These are phyloP conservation scores for Drosophila kikkawai DNA, from an alignment of 1,140 invertebrate species.

Conservation along the genomic window DNA sequence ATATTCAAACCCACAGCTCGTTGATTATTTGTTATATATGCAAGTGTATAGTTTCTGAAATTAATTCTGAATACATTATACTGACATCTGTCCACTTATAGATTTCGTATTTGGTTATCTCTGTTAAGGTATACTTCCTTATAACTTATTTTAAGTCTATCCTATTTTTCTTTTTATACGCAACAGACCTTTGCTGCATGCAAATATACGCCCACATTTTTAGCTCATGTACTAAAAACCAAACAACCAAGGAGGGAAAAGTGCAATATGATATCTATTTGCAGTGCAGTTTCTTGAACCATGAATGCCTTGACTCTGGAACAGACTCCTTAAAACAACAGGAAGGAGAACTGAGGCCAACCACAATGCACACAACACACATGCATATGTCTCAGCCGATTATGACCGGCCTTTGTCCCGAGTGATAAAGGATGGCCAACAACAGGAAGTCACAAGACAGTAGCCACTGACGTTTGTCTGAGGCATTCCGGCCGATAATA, in stretches of 20 bases:
- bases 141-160: not conserved
- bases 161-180: not conserved
- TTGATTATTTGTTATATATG: not conserved
- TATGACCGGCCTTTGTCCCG: constrained; percentile 35
- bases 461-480: constrained; percentile 17
- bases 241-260: not conserved
- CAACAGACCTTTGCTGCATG: not conserved
- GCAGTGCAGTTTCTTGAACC: not conserved
- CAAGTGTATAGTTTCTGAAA: too few species aligned
- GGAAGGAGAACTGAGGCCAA: not conserved
- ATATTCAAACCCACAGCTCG: not conserved
- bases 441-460: constrained; percentile 63
- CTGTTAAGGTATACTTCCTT: not conserved
- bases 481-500: constrained; percentile 10
- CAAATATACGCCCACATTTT: not conserved
- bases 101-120: not conserved
- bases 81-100: too few species aligned
- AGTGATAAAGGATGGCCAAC: constrained; percentile 52
- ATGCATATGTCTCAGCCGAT: constrained; percentile 5
- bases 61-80: not conserved
- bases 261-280: not conserved
- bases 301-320: not conserved
- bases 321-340: not conserved
- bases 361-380: constrained; percentile 14
- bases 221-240: not conserved